phyloP scores from a whole-genome alignment of 2,888 invertebrate species.

The Hesperia comma region DNA sequence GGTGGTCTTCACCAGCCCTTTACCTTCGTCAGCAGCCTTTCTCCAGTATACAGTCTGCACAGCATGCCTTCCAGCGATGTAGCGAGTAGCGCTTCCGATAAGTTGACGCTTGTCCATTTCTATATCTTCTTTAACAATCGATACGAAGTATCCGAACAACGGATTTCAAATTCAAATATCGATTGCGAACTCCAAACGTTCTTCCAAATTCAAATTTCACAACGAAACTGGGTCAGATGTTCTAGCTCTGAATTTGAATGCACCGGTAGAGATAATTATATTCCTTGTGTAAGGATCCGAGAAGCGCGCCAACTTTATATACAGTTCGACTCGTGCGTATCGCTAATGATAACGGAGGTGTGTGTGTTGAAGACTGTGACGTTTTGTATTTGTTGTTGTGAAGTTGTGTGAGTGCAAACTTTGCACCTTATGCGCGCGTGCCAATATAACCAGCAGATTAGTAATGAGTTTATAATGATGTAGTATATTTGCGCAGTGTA shows the following conservation, averaged over 20 bases:
- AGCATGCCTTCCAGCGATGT: conserved; percentile 88
- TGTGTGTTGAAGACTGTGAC: conserved; percentile 36
- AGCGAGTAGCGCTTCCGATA: conserved; percentile 88
- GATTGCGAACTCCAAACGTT: conserved; percentile 7
- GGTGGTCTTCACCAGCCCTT: conserved; percentile 82
- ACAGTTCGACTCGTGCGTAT: conserved; percentile 45
- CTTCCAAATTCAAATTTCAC: conserved; percentile 69
- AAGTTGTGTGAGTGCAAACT: conserved; percentile 56
- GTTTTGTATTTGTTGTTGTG: conserved; percentile 46
- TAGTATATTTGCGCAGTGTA: conserved; percentile 13
- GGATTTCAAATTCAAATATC: conserved; percentile 39
- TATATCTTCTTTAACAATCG: neutral
- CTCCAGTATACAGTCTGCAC: conserved; percentile 92
- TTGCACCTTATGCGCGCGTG: conserved; percentile 68
- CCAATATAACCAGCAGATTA: conserved; percentile 38
- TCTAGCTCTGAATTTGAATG: conserved; percentile 35
- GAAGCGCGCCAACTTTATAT: conserved; percentile 50
- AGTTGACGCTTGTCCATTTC: conserved; percentile 79
- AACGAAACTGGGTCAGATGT: conserved; percentile 33
- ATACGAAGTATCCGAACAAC: conserved; percentile 13
- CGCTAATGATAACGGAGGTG: conserved; percentile 17
- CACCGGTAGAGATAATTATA: conserved; percentile 9
- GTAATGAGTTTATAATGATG: conserved; percentile 7
- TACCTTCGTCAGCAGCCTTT: conserved; percentile 74
- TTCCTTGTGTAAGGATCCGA: conserved; percentile 56